phyloP scores from a whole-genome alignment of 1,140 invertebrate genomes.

The Pomphorhynchus laevis region DNA sequence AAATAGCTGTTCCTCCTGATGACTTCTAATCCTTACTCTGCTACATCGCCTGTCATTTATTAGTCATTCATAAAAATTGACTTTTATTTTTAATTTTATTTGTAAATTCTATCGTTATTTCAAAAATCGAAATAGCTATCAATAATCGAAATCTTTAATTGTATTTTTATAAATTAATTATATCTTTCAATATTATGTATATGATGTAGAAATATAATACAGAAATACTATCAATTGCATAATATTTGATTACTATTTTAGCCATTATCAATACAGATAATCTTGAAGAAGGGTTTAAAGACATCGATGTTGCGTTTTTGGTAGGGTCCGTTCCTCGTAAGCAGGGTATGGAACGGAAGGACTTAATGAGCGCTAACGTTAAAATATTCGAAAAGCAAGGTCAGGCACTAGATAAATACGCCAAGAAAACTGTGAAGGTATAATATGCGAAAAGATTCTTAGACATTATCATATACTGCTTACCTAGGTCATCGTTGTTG shows the following conservation, averaged over 20 bases:
- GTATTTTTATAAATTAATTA: too few relatives aligned
- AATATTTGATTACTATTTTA: slow-evolving; percentile 1
- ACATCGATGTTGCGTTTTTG: slow-evolving; percentile 79
- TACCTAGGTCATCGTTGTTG: slow-evolving; percentile 44
- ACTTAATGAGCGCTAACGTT: slow-evolving; percentile 67
- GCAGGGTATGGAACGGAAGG: slow-evolving; percentile 95
- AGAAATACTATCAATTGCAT: too few relatives aligned
- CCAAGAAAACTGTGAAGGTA: slow-evolving; percentile 70
- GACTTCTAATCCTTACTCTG: too few relatives aligned
- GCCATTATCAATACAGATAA: slow-evolving; percentile 37
- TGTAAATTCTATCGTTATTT: too few relatives aligned
- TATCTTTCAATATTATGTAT: too few relatives aligned
- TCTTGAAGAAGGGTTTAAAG: slow-evolving; percentile 53
- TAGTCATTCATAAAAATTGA: too few relatives aligned
- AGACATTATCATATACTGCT: neutral
- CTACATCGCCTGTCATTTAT: too few relatives aligned
- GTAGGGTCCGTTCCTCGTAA: slow-evolving; percentile 89
- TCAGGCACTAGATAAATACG: slow-evolving; percentile 51
- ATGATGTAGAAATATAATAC: too few relatives aligned
- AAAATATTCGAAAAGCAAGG: slow-evolving; percentile 85
- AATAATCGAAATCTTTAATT: too few relatives aligned
- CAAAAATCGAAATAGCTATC: too few relatives aligned
- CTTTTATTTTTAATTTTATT: too few relatives aligned
- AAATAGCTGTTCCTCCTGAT: too few relatives aligned
- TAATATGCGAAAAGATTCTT: neutral